phyloP scores from a whole-genome alignment of 2,113 vertebrate genomes.

The Nycticebus coucang region DNA sequence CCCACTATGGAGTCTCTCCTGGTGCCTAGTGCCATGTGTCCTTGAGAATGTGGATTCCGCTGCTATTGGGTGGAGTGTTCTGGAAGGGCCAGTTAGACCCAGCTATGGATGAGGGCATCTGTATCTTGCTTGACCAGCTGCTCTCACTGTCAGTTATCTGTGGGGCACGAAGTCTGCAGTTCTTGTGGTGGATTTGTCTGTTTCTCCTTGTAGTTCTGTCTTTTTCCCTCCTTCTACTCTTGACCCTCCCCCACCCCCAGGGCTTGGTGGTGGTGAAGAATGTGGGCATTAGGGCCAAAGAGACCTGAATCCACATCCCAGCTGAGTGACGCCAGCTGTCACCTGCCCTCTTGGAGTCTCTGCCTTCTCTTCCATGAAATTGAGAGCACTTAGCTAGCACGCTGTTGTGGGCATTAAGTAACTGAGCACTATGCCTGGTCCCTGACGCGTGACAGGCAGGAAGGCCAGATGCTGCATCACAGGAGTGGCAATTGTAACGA shows the following conservation, averaged over 20 bases:
- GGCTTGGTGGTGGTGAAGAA: background rate
- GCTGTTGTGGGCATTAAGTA: background rate
- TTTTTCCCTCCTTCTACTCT: background rate
- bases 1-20: background rate
- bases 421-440: background rate
- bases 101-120: background rate
- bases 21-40: background rate
- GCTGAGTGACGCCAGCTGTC: background rate
- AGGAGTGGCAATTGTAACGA: background rate
- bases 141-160: too few species aligned
- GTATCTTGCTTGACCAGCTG: background rate
- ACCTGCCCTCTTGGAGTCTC: background rate
- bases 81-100: background rate
- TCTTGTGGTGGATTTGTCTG: background rate
- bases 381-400: background rate
- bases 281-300: background rate
- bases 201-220: background rate
- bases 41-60: background rate
- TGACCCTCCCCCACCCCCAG: background rate
- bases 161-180: background rate
- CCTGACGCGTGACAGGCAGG: accelerated
- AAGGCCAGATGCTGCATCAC: background rate
- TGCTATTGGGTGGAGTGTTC: background rate
- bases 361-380: background rate
- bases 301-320: background rate